Evolutionary conservation across 2,888 invertebrate species (phyloP).

Genomic region (Orthosia gothica): DNA sequence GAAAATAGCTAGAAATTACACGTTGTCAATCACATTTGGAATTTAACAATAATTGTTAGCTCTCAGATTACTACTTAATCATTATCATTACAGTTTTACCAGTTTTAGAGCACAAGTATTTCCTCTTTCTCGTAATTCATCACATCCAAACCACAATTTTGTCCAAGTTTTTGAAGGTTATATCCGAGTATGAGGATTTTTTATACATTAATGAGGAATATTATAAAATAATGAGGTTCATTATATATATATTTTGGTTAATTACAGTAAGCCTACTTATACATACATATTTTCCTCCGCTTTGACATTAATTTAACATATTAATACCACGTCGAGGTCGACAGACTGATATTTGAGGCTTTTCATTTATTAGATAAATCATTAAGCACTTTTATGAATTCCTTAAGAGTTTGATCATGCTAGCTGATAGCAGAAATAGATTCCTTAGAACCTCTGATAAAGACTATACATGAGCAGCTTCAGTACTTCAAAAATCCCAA

Average conservation of each 20-base stretch:
- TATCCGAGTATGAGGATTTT: not conserved
- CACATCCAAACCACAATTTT: not conserved
- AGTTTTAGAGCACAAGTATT: too few species aligned
- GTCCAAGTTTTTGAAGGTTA: not conserved
- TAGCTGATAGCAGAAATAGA: not conserved
- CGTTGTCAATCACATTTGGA: too few species aligned
- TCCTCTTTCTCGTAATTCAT: too few species aligned
- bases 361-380: not conserved
- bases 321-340: not conserved
- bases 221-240: not conserved
- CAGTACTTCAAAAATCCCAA: constrained; percentile 52
- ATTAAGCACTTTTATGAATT: not conserved
- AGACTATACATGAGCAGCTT: not conserved
- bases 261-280: not conserved
- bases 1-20: too few species aligned
- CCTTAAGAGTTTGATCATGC: not conserved
- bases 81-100: too few species aligned
- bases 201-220: too few species aligned
- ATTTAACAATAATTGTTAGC: too few species aligned
- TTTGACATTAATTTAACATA: not conserved
- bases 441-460: too few species aligned
- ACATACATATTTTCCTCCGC: not conserved
- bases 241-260: not conserved
- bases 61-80: too few species aligned
- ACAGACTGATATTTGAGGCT: too few species aligned